These are phyloP conservation scores for Notodonta ziczac DNA, from an alignment of 2,888 invertebrate species.

Conservation along the genomic window DNA sequence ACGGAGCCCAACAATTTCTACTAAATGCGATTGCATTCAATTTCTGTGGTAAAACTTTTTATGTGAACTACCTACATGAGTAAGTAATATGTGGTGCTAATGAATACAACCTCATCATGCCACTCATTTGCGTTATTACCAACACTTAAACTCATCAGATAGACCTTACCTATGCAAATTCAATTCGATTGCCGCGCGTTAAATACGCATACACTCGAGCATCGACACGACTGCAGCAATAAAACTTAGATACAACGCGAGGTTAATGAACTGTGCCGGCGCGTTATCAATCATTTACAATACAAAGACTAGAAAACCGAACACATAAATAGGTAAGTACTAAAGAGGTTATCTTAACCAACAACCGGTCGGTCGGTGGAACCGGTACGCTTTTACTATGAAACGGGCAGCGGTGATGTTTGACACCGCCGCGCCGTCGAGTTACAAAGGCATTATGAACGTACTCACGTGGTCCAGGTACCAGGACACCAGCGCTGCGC, in stretches of 20 bases:
- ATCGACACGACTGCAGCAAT: constrained; percentile 17
- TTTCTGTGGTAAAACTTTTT: not conserved
- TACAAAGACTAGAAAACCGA: constrained; percentile 28
- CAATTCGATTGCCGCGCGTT: constrained; percentile 16
- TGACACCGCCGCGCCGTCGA: constrained; percentile 12
- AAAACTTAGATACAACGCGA: constrained; percentile 28
- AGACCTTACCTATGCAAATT: constrained; percentile 14
- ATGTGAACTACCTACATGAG: not conserved
- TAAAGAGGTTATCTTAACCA: constrained; percentile 33
- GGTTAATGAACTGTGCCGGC: constrained; percentile 34
- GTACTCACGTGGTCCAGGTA: constrained; percentile 32
- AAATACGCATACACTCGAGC: constrained; percentile 15
- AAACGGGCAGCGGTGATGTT: constrained; percentile 46
- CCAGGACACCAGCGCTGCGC: constrained; percentile 35
- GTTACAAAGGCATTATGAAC: constrained; percentile 11
- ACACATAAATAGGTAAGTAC: constrained; percentile 13
- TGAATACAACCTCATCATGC: constrained; percentile 13
- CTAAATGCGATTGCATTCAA: not conserved
- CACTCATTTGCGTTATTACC: constrained; percentile 6
- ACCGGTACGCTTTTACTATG: constrained; percentile 26
- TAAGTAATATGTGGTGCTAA: constrained; percentile 5
- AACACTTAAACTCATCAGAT: constrained; percentile 8
- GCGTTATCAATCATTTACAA: constrained; percentile 36
- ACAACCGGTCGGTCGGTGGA: constrained; percentile 37
- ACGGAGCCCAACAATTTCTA: too few relatives aligned